A percentile compares a stretch with the other conserved stretches of the same genome.
phyloP scores from a whole-genome alignment of 2,888 invertebrate genomes.

The Ptychoptera contaminata region DNA sequence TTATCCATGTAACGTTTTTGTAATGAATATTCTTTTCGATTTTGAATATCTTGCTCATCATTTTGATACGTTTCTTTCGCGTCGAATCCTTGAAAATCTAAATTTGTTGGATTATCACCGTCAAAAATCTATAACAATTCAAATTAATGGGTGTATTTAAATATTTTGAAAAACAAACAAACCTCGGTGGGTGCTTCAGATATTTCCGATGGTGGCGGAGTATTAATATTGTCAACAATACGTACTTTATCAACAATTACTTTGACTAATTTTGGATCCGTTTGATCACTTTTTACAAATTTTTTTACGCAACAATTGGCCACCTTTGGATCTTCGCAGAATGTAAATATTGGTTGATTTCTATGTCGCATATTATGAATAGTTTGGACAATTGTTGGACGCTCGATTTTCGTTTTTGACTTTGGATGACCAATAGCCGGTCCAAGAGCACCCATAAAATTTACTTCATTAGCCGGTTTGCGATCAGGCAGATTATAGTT shows the following conservation, averaged over 20 bases:
- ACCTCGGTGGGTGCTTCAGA: constrained; percentile 6
- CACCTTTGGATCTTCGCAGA: constrained; percentile 4
- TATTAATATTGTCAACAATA: constrained; percentile 22
- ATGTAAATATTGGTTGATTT: constrained; percentile 10
- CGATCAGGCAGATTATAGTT: not conserved
- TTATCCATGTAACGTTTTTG: constrained; percentile 22
- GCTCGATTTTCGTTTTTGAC: constrained; percentile 5
- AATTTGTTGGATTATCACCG: constrained; percentile 22
- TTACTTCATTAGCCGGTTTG: constrained; percentile 8
- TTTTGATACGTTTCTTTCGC: constrained; percentile 22
- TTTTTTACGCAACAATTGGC: not conserved
- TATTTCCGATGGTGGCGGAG: constrained; percentile 16
- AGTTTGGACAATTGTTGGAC: constrained; percentile 6
- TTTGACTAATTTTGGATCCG: not conserved
- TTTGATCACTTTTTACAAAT: not conserved
- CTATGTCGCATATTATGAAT: constrained; percentile 7
- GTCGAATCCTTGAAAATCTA: constrained; percentile 28
- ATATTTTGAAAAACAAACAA: not conserved
- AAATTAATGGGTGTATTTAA: not conserved
- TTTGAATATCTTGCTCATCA: constrained; percentile 24
- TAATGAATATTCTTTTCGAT: constrained; percentile 21
- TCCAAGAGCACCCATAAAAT: constrained; percentile 8
- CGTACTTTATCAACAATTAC: constrained; percentile 20
- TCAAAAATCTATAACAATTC: constrained; percentile 17
- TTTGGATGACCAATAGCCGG: constrained; percentile 4